Percentiles rank a stretch among this genome's conserved stretches.
Evolutionary conservation across 2,797 vertebrate genomes (phyloP).

Genomic region (Etheostoma nigrum): DNA sequence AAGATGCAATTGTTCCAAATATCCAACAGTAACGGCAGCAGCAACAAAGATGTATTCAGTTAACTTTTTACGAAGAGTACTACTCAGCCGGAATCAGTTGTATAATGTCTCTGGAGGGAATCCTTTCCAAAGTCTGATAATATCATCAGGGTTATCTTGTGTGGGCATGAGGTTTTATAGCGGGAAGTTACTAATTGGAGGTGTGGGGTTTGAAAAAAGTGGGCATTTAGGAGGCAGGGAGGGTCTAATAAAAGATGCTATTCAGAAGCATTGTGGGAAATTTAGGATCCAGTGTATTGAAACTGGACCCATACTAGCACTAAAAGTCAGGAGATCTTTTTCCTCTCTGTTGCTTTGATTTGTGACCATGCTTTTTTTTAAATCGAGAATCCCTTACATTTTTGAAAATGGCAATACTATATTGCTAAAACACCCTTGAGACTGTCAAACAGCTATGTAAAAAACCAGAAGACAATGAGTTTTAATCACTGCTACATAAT

Average conservation of each 20-base stretch:
- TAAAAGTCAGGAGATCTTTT: neutral
- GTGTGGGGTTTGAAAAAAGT: neutral
- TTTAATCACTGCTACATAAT: constrained; percentile 37
- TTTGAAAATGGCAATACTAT: neutral
- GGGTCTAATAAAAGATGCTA: neutral
- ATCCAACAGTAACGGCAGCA: neutral
- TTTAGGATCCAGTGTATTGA: neutral
- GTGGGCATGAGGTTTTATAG: neutral
- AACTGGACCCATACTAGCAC: neutral
- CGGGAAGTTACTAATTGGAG: neutral
- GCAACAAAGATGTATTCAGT: neutral
- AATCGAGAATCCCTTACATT: neutral
- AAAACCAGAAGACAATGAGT: constrained; percentile 38
- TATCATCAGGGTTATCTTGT: neutral
- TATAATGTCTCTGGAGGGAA: neutral
- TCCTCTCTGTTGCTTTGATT: neutral
- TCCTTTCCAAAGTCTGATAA: neutral
- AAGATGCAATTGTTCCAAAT: constrained; percentile 5
- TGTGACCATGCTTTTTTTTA: too few species aligned
- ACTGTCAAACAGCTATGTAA: constrained; percentile 26
- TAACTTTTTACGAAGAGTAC: neutral
- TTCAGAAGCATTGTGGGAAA: constrained; percentile 4
- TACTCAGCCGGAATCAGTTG: neutral
- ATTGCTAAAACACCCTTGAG: neutral
- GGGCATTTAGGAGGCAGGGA: neutral